phyloP scores from a whole-genome alignment of 2,113 vertebrate species.

The Turnix velox region DNA sequence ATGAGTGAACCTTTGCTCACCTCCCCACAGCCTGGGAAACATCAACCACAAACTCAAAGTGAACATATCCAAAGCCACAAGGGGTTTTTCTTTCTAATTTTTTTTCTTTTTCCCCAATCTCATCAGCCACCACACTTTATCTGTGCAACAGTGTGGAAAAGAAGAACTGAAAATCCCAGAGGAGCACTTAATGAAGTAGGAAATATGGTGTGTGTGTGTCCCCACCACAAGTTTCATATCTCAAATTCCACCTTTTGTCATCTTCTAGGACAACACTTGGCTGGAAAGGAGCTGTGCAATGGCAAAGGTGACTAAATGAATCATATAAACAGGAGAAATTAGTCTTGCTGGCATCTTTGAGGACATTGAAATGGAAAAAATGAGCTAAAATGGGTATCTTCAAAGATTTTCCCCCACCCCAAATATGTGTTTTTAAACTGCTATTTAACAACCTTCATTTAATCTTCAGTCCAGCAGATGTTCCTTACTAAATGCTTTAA shows the following conservation, averaged over 20 bases:
- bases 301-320: background rate
- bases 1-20: background rate
- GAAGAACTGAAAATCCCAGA: background rate
- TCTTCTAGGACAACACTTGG: background rate
- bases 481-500: background rate
- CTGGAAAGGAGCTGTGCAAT: background rate
- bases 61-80: background rate
- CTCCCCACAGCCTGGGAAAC: constrained; percentile 28
- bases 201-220: background rate
- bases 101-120: background rate
- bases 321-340: background rate
- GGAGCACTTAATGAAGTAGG: background rate
- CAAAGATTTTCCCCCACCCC: background rate
- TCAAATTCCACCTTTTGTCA: background rate
- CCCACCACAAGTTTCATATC: background rate
- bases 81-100: accelerated
- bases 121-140: background rate
- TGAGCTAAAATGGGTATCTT: background rate
- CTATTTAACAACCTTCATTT: background rate
- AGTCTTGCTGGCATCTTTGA: background rate
- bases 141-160: background rate
- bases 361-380: background rate
- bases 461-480: background rate
- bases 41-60: background rate
- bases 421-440: background rate